These are phyloP conservation scores for Portunus trituberculatus DNA, from an alignment of 1,140 invertebrate species.

Conservation along the genomic window DNA sequence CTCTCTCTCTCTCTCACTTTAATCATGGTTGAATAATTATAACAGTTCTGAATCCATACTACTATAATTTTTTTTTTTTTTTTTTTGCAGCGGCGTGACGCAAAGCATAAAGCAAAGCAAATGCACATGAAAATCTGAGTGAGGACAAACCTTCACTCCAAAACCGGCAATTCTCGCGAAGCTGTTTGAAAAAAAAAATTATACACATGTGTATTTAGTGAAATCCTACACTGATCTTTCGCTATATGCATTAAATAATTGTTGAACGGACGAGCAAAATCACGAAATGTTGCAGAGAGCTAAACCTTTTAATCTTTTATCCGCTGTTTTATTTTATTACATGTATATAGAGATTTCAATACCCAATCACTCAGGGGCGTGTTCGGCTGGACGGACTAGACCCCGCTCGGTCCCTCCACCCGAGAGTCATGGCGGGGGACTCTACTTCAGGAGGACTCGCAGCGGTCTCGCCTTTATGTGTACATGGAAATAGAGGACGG, in stretches of 20 bases:
- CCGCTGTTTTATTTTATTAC: slow-evolving; percentile 23
- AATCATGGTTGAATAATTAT: slow-evolving; percentile 14
- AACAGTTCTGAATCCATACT: slow-evolving; percentile 22
- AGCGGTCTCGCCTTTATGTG: background rate
- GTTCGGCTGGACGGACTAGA: background rate
- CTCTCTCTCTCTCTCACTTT: background rate
- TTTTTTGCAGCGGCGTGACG: background rate
- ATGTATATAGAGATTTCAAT: slow-evolving; percentile 24
- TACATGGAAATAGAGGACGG: slow-evolving; percentile 23
- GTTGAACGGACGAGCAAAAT: slow-evolving; percentile 14
- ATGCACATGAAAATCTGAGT: slow-evolving; percentile 23
- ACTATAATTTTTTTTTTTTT: background rate
- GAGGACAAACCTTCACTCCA: slow-evolving; percentile 7
- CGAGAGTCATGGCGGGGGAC: background rate
- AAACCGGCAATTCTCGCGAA: slow-evolving; percentile 20
- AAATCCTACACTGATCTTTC: slow-evolving; percentile 35
- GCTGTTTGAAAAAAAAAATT: slow-evolving; percentile 22
- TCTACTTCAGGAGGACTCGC: background rate
- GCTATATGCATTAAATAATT: slow-evolving; percentile 40
- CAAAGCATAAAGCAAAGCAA: background rate
- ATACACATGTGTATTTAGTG: slow-evolving; percentile 12
- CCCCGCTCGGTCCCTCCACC: background rate
- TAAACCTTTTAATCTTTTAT: slow-evolving; percentile 24
- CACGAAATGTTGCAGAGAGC: slow-evolving; percentile 20
- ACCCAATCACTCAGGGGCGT: slow-evolving; percentile 17